These are phyloP conservation scores for Caracal caracal DNA, from an alignment of 2,113 vertebrate genomes.

Conservation along the genomic window DNA sequence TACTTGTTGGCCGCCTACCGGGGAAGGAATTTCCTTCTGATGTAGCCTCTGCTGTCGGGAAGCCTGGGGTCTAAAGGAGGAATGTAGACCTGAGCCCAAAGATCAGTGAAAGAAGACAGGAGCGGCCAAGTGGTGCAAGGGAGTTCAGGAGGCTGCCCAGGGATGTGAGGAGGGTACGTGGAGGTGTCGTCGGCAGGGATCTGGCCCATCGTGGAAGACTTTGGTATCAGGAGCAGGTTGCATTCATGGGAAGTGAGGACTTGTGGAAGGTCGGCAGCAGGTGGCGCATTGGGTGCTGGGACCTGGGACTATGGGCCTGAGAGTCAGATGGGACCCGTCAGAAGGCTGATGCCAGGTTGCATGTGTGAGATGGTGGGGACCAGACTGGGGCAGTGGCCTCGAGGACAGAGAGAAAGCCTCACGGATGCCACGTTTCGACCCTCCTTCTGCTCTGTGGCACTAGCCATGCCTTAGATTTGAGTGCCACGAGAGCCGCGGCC, in stretches of 20 bases:
- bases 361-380: background rate
- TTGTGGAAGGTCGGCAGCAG: rapidly evolving
- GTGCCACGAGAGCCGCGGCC: rapidly evolving
- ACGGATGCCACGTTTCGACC: rapidly evolving
- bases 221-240: background rate
- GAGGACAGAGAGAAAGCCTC: background rate
- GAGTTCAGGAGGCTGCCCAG: background rate
- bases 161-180: rapidly evolving
- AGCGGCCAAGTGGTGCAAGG: rapidly evolving
- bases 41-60: background rate
- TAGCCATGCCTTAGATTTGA: background rate
- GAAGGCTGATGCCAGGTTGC: background rate
- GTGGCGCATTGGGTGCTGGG: rapidly evolving
- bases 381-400: background rate
- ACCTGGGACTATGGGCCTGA: background rate
- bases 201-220: rapidly evolving
- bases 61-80: background rate
- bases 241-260: background rate
- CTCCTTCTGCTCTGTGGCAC: background rate
- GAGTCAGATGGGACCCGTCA: background rate
- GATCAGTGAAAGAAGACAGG: background rate
- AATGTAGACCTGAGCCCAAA: background rate
- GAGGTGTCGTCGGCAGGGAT: rapidly evolving
- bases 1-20: rapidly evolving
- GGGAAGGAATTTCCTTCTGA: background rate